Conservation (phyloP, 2,888 invertebrate species). For the Phaonia tiefii region DNA sequence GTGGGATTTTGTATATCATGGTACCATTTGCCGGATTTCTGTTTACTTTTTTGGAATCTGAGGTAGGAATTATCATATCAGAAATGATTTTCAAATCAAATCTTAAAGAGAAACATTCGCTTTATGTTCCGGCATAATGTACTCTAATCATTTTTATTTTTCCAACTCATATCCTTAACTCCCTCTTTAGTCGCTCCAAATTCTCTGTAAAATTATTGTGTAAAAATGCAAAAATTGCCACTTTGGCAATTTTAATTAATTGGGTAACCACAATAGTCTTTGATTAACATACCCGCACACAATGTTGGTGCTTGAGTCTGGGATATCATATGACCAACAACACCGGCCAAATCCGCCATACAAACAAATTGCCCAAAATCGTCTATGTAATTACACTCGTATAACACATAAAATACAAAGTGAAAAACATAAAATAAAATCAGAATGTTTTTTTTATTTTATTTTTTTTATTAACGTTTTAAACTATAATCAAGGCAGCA, state of each 20-base stretch:
- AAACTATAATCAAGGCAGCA: constrained; percentile 55
- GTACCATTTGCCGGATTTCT: no score
- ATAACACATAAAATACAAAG: constrained; percentile 36
- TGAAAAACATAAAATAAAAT: constrained; percentile 18
- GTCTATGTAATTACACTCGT: constrained; percentile 58
- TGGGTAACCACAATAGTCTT: not conserved
- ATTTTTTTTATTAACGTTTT: no score
- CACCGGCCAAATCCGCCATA: not conserved
- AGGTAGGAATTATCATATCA: no score
- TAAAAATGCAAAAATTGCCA: not conserved
- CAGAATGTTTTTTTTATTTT: constrained; percentile 48
- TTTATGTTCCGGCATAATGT: no score
- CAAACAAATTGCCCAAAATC: not conserved
- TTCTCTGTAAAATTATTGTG: not conserved
- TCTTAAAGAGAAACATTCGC: no score
- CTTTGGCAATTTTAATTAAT: constrained; percentile 3
- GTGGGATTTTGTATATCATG: no score
- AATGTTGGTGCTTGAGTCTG: not conserved
- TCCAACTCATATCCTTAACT: no score
- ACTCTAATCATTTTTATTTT: no score
- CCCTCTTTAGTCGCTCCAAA: no score
- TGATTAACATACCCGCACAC: no score
- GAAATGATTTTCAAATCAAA: no score
- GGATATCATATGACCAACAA: constrained; percentile 5
- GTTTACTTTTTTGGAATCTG: no score